These are phyloP conservation scores for Drosophila bifasciata DNA, from an alignment of 1,140 invertebrate species.

Conservation along the genomic window DNA sequence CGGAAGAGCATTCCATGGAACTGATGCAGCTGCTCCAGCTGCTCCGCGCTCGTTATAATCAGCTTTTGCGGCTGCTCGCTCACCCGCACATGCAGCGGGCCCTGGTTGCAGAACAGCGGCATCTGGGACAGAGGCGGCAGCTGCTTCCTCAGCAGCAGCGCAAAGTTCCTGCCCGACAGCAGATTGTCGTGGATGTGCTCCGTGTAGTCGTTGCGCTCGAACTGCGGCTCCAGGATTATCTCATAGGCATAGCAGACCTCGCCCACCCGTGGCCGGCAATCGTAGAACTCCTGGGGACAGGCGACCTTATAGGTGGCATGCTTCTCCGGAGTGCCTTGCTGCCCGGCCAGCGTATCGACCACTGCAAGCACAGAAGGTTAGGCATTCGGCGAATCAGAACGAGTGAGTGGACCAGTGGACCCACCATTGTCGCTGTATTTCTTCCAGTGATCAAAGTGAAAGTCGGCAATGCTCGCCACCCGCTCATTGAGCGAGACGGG, in stretches of 20 bases:
- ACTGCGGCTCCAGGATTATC: slow-evolving; percentile 59
- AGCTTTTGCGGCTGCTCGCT: slow-evolving; percentile 85
- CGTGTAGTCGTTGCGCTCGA: slow-evolving; percentile 46
- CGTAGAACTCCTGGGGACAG: slow-evolving; percentile 59
- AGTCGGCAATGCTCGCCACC: slow-evolving; percentile 58
- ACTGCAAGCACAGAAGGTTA: slow-evolving; percentile 27
- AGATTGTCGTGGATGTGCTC: slow-evolving; percentile 80
- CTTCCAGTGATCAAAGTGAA: slow-evolving; percentile 84
- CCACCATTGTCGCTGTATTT: slow-evolving; percentile 85
- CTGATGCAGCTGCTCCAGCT: slow-evolving; percentile 61
- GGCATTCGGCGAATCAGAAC: neutral
- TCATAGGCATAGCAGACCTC: slow-evolving; percentile 64
- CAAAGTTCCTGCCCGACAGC: slow-evolving; percentile 84
- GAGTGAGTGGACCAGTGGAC: neutral
- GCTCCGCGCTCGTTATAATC: slow-evolving; percentile 86
- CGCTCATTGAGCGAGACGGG: slow-evolving; percentile 88
- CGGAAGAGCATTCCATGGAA: slow-evolving; percentile 89
- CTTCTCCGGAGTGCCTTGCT: neutral
- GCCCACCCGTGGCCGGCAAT: slow-evolving; percentile 58
- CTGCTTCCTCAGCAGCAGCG: slow-evolving; percentile 86
- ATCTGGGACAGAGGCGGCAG: slow-evolving; percentile 88
- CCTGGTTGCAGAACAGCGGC: slow-evolving; percentile 93
- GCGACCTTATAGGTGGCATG: slow-evolving; percentile 17
- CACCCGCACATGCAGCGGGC: slow-evolving; percentile 88
- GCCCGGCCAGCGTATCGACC: neutral